Conservation (phyloP, 2,113 vertebrate species). For the Perccottus glenii region DNA sequence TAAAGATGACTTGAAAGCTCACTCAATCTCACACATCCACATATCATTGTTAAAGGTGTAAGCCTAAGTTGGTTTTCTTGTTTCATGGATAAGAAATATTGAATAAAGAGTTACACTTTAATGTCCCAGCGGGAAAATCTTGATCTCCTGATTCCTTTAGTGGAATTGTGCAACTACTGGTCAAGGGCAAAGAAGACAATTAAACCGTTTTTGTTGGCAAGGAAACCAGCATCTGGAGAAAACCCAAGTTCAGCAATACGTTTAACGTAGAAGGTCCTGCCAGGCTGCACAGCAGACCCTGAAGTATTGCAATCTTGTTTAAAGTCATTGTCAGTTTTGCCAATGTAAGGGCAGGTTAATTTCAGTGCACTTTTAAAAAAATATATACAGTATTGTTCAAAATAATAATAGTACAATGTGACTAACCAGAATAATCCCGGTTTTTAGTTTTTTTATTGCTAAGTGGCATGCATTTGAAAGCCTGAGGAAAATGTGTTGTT, state of each 20-base stretch:
- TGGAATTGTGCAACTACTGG: neutral
- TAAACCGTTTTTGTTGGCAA: neutral
- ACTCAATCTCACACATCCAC: too few relatives aligned
- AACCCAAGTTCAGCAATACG: neutral
- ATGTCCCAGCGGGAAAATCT: neutral
- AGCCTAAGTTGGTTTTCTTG: too few relatives aligned
- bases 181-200: neutral
- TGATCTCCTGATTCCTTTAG: neutral
- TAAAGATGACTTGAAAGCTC: too few relatives aligned
- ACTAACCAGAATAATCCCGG: too few relatives aligned
- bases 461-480: too few relatives aligned
- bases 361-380: neutral
- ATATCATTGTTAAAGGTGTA: too few relatives aligned
- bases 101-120: neutral
- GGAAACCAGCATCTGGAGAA: neutral
- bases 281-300: neutral
- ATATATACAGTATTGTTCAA: too few relatives aligned
- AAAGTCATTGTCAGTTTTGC: neutral
- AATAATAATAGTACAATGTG: too few relatives aligned
- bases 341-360: too few relatives aligned
- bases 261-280: neutral
- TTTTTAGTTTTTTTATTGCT: too few relatives aligned
- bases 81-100: too few relatives aligned
- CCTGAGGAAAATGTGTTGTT: too few relatives aligned
- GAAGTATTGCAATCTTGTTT: neutral